Conservation (phyloP, 2,113 vertebrate genomes). For the Aptenodytes forsteri region DNA sequence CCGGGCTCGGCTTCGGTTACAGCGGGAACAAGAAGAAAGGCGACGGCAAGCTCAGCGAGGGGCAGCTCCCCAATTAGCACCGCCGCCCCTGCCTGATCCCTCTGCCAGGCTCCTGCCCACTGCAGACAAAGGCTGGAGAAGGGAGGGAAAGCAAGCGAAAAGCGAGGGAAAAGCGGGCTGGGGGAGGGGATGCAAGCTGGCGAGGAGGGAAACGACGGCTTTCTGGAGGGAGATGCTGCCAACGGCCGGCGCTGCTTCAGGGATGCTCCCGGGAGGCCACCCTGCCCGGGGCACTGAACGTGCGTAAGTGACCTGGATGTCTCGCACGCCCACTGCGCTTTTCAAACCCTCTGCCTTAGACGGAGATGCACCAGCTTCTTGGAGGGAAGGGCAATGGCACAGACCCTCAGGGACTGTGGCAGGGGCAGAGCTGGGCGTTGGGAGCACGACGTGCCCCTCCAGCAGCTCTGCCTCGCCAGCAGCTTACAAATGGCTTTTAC, state of each 20-base stretch:
- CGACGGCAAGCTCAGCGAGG: neutral
- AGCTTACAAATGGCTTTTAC: neutral
- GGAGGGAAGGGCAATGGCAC: neutral
- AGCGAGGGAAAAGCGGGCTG: slow-evolving; percentile 13
- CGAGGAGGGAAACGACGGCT: neutral
- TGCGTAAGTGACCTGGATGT: fast-evolving
- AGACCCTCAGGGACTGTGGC: fast-evolving
- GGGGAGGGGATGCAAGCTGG: slow-evolving; percentile 3
- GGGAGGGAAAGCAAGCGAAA: slow-evolving; percentile 32
- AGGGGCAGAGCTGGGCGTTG: neutral
- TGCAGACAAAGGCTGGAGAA: slow-evolving; percentile 18
- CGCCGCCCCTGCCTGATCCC: neutral
- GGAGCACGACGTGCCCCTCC: fast-evolving
- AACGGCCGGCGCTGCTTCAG: fast-evolving
- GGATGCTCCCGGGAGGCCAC: neutral
- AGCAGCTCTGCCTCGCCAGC: neutral
- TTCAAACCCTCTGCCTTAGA: neutral
- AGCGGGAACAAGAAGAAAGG: slow-evolving; percentile 1
- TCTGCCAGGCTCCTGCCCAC: neutral
- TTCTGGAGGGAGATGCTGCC: slow-evolving; percentile 64
- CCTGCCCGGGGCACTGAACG: fast-evolving
- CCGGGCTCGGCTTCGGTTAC: neutral
- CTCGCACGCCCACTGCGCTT: fast-evolving
- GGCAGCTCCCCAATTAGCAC: slow-evolving; percentile 69
- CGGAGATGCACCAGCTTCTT: fast-evolving